Evolutionary conservation across 2,888 invertebrate genomes (phyloP).

Genomic region (Diadegma fenestrale): DNA sequence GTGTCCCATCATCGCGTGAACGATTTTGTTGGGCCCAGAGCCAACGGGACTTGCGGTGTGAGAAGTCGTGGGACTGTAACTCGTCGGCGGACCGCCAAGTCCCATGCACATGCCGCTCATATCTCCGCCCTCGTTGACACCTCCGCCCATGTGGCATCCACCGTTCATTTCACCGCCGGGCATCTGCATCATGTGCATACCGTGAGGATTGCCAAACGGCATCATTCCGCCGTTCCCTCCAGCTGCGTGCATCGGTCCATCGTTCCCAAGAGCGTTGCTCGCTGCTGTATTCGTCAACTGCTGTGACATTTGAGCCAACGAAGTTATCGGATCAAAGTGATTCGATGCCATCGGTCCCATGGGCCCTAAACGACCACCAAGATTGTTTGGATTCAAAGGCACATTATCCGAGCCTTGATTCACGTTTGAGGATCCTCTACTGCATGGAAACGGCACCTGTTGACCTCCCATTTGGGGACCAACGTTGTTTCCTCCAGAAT

Average conservation of each 20-base stretch:
- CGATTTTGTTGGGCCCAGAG: slow-evolving; percentile 79
- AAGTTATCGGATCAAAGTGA: slow-evolving; percentile 97
- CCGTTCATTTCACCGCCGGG: slow-evolving; percentile 83
- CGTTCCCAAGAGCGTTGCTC: slow-evolving; percentile 87
- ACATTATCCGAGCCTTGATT: slow-evolving; percentile 87
- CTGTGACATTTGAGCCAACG: slow-evolving; percentile 97
- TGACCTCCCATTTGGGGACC: slow-evolving; percentile 77
- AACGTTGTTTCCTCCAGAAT: slow-evolving; percentile 73
- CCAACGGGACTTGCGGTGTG: slow-evolving; percentile 82
- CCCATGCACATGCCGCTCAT: slow-evolving; percentile 82
- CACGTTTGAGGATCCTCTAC: slow-evolving; percentile 80
- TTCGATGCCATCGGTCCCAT: slow-evolving; percentile 84
- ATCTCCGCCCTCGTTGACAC: slow-evolving; percentile 79
- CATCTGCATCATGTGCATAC: slow-evolving; percentile 84
- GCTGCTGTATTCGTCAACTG: slow-evolving; percentile 93
- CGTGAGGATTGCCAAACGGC: slow-evolving; percentile 86
- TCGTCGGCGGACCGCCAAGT: slow-evolving; percentile 80
- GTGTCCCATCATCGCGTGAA: slow-evolving; percentile 81
- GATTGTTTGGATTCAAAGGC: slow-evolving; percentile 89
- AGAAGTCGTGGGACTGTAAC: slow-evolving; percentile 82
- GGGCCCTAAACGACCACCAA: slow-evolving; percentile 83
- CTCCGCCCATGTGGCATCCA: slow-evolving; percentile 83
- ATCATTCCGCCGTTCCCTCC: slow-evolving; percentile 86
- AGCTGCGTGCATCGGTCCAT: slow-evolving; percentile 82
- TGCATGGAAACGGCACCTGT: slow-evolving; percentile 78